Base-by-base conservation (phyloP, 2,113 vertebrate genomes). In the Lathamus discolor region DNA sequence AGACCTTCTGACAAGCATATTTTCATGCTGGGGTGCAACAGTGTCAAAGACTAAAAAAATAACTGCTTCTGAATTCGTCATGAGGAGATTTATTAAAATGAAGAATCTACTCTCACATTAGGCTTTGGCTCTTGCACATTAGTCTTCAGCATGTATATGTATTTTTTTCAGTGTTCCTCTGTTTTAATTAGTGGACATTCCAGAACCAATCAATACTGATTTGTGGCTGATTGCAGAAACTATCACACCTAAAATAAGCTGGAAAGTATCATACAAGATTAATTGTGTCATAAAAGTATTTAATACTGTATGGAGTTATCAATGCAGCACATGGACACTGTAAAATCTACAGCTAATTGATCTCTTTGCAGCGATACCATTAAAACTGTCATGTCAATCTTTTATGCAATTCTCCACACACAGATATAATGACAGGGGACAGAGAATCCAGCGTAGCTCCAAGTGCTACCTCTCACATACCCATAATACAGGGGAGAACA, bases 151-250 rank as follows among this genome's bases (percentile, higher is more conserved):
- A 59, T 0, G 0, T 11, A 43, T 12, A 55, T 11, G 12, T 11
- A 41, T 61, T 29, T 73, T 59, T 72, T 15, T 55, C n/a, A 28
- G n/a, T 9, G 57, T 70, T 92, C 7, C 49, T 44, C 14, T 48
- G 16, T 54, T 76, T 83, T 70, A 92, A 93, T 86, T 72, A 89
- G 59, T 7, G 12, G 7, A 39, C 39, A 86, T 46, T 90, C 48
- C 43, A 73, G 79, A 94, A 86, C 78, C 61, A 78, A 51, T 96
- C 92, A 63, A 59, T 51, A 29, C 63, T 86, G 89, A 90, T 83
- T 80, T 70, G 54, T 77, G 72, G 49, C 37, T 24, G 25, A 91
- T 80, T 79, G 80, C 41, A 93, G 59, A 33, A 85, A 69, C 19
- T 37, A n/a, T 80, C 59, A 27, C 1, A 55, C 44, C 41, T 46